phyloP scores from a whole-genome alignment of 2,797 vertebrate species.

The Tenualosa thibaudeaui region DNA sequence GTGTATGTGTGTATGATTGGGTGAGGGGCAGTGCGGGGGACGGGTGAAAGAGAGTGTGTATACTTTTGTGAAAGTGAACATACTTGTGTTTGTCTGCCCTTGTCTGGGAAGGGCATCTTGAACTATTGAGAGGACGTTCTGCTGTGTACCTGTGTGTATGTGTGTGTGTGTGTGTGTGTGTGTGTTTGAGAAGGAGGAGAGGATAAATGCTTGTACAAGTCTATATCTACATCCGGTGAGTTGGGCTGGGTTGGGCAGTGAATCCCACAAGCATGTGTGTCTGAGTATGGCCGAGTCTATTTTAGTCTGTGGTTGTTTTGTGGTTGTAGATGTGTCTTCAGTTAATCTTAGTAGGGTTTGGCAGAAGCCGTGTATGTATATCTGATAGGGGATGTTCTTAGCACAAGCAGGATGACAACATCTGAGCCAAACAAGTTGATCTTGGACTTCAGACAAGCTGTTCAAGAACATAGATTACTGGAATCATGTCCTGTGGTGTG shows the following conservation, averaged over 20 bases:
- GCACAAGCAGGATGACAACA: neutral
- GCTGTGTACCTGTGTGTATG: neutral
- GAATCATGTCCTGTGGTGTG: no score
- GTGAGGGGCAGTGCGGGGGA: neutral
- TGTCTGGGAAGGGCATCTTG: neutral
- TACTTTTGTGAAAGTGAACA: neutral
- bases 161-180: constrained; percentile 19
- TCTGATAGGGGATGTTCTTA: neutral
- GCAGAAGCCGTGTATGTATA: neutral
- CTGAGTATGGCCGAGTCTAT: constrained; percentile 1
- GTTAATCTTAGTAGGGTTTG: constrained; percentile 16
- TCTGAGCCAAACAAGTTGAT: no score
- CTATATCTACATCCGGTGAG: neutral
- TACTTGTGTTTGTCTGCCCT: neutral
- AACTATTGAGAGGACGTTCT: neutral
- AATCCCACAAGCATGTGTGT: constrained; percentile 8
- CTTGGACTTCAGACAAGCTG: no score
- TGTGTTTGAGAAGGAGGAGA: neutral
- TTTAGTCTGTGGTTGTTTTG: constrained; percentile 10
- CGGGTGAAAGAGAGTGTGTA: neutral
- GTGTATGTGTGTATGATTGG: neutral
- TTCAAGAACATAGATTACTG: no score
- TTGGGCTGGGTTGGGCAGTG: neutral
- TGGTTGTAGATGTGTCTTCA: constrained; percentile 11
- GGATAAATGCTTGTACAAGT: neutral